phyloP scores from a whole-genome alignment of 2,113 vertebrate species.

The Carassius auratus region DNA sequence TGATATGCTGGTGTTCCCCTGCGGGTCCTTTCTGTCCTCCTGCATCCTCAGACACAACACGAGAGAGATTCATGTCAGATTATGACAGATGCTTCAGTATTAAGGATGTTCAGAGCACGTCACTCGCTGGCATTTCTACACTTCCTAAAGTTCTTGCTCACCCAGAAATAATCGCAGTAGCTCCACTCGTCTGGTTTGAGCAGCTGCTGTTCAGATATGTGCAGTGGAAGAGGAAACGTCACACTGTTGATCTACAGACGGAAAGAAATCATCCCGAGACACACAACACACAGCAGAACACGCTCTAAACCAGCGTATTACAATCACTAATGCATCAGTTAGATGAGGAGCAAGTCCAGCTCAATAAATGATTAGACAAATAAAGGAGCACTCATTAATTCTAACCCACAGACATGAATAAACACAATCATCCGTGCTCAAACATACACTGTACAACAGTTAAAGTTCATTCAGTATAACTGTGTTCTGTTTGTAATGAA shows the following conservation, averaged over 20 bases:
- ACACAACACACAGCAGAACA: background rate
- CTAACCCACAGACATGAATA: background rate
- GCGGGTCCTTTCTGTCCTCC: slow-evolving; percentile 92
- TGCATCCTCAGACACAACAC: slow-evolving; percentile 63
- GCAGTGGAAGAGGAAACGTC: slow-evolving; percentile 89
- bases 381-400: background rate
- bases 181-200: slow-evolving; percentile 97
- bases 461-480: background rate
- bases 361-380: background rate
- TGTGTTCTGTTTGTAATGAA: too few species aligned
- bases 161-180: slow-evolving; percentile 99
- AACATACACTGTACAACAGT: background rate
- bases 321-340: too few species aligned
- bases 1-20: slow-evolving; percentile 85
- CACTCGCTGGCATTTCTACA: background rate
- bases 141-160: slow-evolving; percentile 67
- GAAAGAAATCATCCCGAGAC: background rate
- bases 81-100: background rate
- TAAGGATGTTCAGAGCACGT: background rate
- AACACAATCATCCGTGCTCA: background rate
- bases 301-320: background rate
- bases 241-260: slow-evolving; percentile 88
- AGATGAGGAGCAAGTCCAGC: too few species aligned
- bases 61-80: background rate
- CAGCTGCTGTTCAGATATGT: slow-evolving; percentile 90